Percentiles rank a stretch among this genome's conserved stretches.
phyloP scores from a whole-genome alignment of 1,140 invertebrate genomes.

The Onthophagus taurus region DNA sequence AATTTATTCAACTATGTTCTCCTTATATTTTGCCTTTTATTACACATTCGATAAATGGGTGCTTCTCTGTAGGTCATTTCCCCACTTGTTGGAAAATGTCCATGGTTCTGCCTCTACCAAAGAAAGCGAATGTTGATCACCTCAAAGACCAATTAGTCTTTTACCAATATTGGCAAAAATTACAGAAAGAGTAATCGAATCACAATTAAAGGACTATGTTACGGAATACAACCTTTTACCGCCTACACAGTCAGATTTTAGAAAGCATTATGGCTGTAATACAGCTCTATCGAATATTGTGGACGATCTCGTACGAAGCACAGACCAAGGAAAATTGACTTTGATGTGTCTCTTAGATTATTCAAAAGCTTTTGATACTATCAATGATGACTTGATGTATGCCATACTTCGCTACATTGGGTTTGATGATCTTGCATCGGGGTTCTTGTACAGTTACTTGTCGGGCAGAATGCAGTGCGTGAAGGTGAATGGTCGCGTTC shows the following conservation, averaged over 20 bases:
- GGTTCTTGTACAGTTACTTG: too few species aligned
- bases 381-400: too few species aligned
- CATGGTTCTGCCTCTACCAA: background rate
- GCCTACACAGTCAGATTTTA: background rate
- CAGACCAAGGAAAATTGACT: too few species aligned
- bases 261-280: background rate
- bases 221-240: background rate
- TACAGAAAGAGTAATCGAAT: constrained; percentile 3
- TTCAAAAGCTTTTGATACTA: too few species aligned
- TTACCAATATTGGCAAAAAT: background rate
- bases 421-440: too few species aligned
- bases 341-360: too few species aligned
- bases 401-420: too few species aligned
- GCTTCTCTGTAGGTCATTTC: background rate
- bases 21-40: constrained; percentile 1
- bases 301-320: too few species aligned
- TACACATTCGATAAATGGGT: constrained; percentile 2
- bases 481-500: too few species aligned
- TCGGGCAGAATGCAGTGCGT: too few species aligned
- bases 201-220: background rate
- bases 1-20: constrained; percentile 1
- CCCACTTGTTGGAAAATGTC: background rate
- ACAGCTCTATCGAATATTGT: background rate
- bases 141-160: background rate
- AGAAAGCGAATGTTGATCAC: background rate